Conservation (phyloP, 2,113 vertebrate species). For the Corydoras maculifer region DNA sequence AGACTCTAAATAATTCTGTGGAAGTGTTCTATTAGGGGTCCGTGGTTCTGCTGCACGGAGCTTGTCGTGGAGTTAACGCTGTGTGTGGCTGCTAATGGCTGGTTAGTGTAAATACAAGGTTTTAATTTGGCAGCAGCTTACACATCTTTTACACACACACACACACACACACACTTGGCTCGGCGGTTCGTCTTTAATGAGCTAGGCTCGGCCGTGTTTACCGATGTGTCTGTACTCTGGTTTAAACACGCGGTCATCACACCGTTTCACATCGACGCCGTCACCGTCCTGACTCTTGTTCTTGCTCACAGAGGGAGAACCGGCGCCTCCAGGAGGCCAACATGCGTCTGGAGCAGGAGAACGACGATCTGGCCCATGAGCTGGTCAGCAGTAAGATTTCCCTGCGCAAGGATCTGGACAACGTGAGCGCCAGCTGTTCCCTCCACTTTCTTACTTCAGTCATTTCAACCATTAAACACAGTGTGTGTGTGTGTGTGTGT, state of each 20-base stretch:
- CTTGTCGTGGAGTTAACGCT: no score
- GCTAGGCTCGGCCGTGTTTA: conserved; percentile 22
- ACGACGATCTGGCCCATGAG: conserved; percentile 95
- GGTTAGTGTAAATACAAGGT: not conserved
- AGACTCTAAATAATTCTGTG: no score
- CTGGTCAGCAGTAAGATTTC: conserved; percentile 98
- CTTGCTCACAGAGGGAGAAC: conserved; percentile 78
- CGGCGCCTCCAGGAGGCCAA: conserved; percentile 93
- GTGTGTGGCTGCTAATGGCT: no score
- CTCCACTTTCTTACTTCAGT: not conserved
- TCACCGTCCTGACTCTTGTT: conserved; percentile 11
- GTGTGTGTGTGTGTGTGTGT: not conserved
- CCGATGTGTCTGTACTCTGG: conserved; percentile 42
- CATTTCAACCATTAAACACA: not conserved
- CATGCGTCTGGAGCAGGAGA: conserved; percentile 98
- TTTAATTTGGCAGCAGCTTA: no score
- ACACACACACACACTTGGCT: not conserved
- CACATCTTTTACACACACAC: not conserved
- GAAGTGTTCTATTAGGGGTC: no score
- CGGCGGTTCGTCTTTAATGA: conserved; percentile 15
- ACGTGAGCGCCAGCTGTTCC: conserved; percentile 69
- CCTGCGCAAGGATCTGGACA: conserved; percentile 91
- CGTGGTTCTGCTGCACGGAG: no score
- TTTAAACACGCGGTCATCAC: conserved; percentile 17
- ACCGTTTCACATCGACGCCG: conserved; percentile 11